Evolutionary conservation across 2,113 vertebrate genomes (phyloP).

Genomic region (Mastomys coucha): DNA sequence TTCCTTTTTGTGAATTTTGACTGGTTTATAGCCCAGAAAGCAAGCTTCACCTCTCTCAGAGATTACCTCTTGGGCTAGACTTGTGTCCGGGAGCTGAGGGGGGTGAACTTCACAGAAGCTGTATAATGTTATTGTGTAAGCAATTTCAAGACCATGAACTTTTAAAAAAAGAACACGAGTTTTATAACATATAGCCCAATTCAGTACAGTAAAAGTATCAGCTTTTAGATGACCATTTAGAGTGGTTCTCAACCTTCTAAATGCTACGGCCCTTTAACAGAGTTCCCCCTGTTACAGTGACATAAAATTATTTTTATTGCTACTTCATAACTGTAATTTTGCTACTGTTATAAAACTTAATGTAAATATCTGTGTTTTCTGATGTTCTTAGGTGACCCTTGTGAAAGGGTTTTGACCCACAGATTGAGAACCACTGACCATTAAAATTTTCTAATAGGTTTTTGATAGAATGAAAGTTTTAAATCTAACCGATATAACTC

Average conservation of each 20-base stretch:
- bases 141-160: conserved; percentile 22
- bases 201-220: not conserved
- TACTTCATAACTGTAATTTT: not conserved
- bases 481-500: not conserved
- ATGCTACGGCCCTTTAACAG: not conserved
- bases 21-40: conserved; percentile 70
- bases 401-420: not conserved
- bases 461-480: conserved; percentile 15
- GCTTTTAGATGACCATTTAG: conserved; percentile 21
- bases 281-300: not conserved
- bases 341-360: not conserved
- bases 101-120: conserved; percentile 24
- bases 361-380: not conserved
- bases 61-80: conserved; percentile 52
- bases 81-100: not conserved
- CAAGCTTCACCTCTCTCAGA: conserved; percentile 67
- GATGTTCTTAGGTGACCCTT: not conserved
- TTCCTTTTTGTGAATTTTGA: conserved; percentile 78
- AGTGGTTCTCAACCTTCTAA: not conserved
- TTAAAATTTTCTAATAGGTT: conserved; percentile 38
- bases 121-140: not conserved
- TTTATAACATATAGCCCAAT: conserved; percentile 28
- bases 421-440: not conserved
- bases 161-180: not conserved
- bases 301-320: not conserved